Conservation (phyloP, 1,140 invertebrate species). For the Patella vulgata region DNA sequence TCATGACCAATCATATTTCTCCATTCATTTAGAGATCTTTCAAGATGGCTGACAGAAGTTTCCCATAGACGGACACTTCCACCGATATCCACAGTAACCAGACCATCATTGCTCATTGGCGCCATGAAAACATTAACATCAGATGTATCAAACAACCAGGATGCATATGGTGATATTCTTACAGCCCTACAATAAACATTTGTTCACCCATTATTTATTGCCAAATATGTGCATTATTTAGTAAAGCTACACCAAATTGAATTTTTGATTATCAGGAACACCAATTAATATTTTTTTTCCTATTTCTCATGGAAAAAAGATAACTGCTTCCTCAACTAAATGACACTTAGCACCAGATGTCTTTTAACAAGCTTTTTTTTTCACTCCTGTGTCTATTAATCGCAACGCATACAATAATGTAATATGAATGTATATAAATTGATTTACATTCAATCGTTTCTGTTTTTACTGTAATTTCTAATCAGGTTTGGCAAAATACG, state of each 20-base stretch:
- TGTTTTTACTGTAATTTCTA: no score
- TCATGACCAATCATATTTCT: conserved; percentile 67
- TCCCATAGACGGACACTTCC: conserved; percentile 75
- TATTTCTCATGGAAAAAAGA: conserved; percentile 59
- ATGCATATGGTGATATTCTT: conserved; percentile 51
- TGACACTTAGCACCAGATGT: no score
- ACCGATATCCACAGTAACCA: conserved; percentile 73
- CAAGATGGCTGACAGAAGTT: conserved; percentile 67
- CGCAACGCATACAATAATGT: no score
- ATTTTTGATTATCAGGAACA: conserved; percentile 1
- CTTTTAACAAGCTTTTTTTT: no score
- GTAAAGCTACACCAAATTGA: not conserved
- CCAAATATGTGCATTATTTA: not conserved
- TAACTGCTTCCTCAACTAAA: not conserved
- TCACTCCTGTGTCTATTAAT: no score
- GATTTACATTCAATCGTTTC: no score
- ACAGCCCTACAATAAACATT: conserved; percentile 33
- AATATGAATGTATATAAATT: no score
- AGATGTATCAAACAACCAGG: conserved; percentile 53
- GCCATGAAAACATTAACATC: conserved; percentile 62
- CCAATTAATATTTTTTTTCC: not conserved
- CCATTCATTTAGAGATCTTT: conserved; percentile 69
- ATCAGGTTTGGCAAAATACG: no score
- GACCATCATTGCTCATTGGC: conserved; percentile 66
- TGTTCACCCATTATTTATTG: no score